Base-by-base conservation (phyloP, 2,888 invertebrate species). In the Sesia bembeciformis region DNA sequence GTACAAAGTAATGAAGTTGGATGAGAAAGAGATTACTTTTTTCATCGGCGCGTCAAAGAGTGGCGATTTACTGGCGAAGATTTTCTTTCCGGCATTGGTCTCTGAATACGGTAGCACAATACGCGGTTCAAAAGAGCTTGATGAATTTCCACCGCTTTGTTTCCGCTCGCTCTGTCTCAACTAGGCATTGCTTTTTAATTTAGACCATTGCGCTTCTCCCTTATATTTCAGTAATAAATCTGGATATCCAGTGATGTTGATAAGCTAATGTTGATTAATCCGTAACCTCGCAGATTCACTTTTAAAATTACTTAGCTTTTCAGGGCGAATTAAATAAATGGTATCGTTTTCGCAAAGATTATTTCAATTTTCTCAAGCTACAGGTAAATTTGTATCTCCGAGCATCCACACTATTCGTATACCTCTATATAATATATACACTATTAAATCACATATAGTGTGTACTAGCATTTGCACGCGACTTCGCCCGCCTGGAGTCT, bases 151-250 rank as follows among this genome's bases (percentile, higher is more conserved):
- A 75, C 74, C 70, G 76, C 87, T 86, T 88, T 87, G 88, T 88
- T 87, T 87, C 82, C 80, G 77, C 81, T 75, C 77, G 82, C 80
- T 85, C 82, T 78, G 76, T 74, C 81, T 76, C 82, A 77, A 80
- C 81, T 78, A 82, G 83, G 83, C 86, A 86, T 87, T 79, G 84
- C 86, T 84, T 87, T 87, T 87, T 87, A 84, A 88, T 87, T 86
- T 84, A 78, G 84, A 83, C 81, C 81, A 85, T 84, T 84, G 81
- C 74, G 77, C 76, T 64, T 79, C 70, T 71, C 71, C 72, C 77
- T 81, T 85, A 83, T 81, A 78, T 80, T 81, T 75, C 72, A 70
- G 74, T 81, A 74, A 81, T 83, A 81, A 84, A 84, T 84, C 80
- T 78, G 76, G 57, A 39, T 51, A 55, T 46, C 46, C 46, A 46